Base-by-base conservation (phyloP, 2,113 vertebrate species). In the Porphyrio hochstetteri region DNA sequence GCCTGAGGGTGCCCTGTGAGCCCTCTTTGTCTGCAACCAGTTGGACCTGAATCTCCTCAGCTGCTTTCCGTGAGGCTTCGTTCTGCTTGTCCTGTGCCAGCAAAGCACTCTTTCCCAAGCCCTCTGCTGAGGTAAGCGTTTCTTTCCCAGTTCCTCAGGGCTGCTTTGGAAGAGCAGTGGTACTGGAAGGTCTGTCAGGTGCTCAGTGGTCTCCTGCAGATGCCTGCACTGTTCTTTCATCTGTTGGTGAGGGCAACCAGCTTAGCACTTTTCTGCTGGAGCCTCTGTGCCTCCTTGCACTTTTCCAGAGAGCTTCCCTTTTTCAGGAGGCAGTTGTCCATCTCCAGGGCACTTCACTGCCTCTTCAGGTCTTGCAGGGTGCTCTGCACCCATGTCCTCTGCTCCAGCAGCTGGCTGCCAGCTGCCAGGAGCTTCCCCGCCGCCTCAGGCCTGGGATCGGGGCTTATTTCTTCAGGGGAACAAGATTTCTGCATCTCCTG, bases 71-170 rank as follows among this genome's bases (percentile, higher is more conserved):
- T 42, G 99, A 96, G 18, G 97, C 96, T 53, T 98, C 98, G 8
- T 99, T 98, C 93, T 99, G 97, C 86, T 98, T 52, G 95, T 98
- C 98, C 92, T 98, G 96, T 72, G 98, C 96, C 44, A 99, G 97
- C 70, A 56, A 55, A 65, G 9, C 28, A 31, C 38, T 12, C 61
- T 42, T 64, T 31, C 61, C 40, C 61, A 11, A 42, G 12, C 38
- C 38, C 28, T 29, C 38, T 64, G 27, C 38, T 64, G 61, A 64
- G 18, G 40, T 5, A 35, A 59, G 5, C 23, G 44, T 59, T 59
- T 35, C 24, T 46, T 35, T 17, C 13, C 33, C 33, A 35, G 24
- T 5, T 59, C 40, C 40, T 44, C 56, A 46, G 72, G 4, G 4
- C 13, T 11, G 56, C 40, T 59, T 60, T 76, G n/a, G n/a, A 36